Base-by-base conservation (phyloP, 2,113 vertebrate species). In the Sinocyclocheilus anophthalmus region DNA sequence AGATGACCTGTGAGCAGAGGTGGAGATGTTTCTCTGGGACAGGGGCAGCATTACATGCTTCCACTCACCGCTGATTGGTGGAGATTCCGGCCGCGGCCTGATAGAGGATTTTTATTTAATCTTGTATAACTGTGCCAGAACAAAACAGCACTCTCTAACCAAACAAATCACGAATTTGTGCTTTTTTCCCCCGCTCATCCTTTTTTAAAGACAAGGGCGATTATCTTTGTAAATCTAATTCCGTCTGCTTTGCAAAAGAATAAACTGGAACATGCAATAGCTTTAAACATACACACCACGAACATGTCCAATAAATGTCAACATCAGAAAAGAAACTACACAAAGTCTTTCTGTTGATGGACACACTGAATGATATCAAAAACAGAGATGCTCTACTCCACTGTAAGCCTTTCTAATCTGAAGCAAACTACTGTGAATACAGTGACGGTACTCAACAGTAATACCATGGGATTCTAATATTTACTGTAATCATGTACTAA, bases 11-110 rank as follows among this genome's bases (percentile, higher is more conserved):
- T 70, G 76, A 48, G 75, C 45, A 76, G 73, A 57, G 76, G 70
- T 55, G 61, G 82, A 87, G 75, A 48, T 59, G 57, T 50, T 95
- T 94, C 94, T 92, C 95, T 95, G 94, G 94, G 87, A 92, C 90
- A 92, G 91, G 95, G 95, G 95, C 92, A 95, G 95, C 95, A 96
- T 97, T 97, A 97, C 81, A 85, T 92, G 93, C 93, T 92, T 96
- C 96, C 95, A 94, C 95, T 95, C 12, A 9, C 0, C 1, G 22
- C 33, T 91, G 73, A 88, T 89, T 85, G 85, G 76, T 84, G 89
- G 96, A 96, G 53, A 81, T 22, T 57, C 61, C 42, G 42, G 42
- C 42, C 2, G 10, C 10, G 10, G 42, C 42, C 42, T 94, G 93
- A 91, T 92, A 92, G 94, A 94, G 90, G 92, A 90, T 89, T 88